Evolutionary conservation across 2,797 vertebrate genomes (phyloP), one percentile per base, ranked within the genome.

Genomic region (Sphenopsis melanotis): DNA sequence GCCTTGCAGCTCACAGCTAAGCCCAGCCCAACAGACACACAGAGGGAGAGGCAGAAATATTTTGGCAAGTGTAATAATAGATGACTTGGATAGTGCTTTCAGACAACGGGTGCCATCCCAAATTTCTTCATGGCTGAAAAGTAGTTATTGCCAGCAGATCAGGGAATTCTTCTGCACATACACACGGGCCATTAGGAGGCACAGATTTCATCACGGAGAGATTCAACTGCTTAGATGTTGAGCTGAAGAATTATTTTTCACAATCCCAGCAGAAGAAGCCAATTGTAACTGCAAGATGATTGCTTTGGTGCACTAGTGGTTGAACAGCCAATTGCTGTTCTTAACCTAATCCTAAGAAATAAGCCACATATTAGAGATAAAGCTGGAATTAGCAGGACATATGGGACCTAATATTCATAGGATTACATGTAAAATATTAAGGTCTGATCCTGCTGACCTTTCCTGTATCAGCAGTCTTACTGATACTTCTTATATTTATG

Each of bases 261-360:
- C 21, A 37, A 69, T 57, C 29, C 12, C 53, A 87, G 63, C 15
- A 47, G 85, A 83, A 65, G 78, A 42, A 71, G 49, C 10, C 41
- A 47, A 59, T 86, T 94, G 46, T 64, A 70, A 29, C 61, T 93
- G 37, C 68, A 57, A 89, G 72, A 36, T 21, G 41, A 17, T 23
- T 61, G 22, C 42, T 75, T 83, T 44, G 56, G 57, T 18, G 42
- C n/a, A 23, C 36, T 49, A 21, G 46, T 88, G 88, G 64, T 75
- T 81, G 61, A 93, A 69, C 36, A 64, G 69, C 37, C 93, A 91
- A 55, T 75, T 85, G 69, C 55, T 61, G 24, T 32, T 90, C 55
- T 93, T 75, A 93, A 86, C 42, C 46, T 94, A 93, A 94, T 96
- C 94, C 91, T 83, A 86, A 77, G 57, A 89, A 94, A 93, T 88